These are phyloP conservation scores for Drosophila serrata DNA, from an alignment of 1,140 invertebrate genomes.

Conservation along the genomic window DNA sequence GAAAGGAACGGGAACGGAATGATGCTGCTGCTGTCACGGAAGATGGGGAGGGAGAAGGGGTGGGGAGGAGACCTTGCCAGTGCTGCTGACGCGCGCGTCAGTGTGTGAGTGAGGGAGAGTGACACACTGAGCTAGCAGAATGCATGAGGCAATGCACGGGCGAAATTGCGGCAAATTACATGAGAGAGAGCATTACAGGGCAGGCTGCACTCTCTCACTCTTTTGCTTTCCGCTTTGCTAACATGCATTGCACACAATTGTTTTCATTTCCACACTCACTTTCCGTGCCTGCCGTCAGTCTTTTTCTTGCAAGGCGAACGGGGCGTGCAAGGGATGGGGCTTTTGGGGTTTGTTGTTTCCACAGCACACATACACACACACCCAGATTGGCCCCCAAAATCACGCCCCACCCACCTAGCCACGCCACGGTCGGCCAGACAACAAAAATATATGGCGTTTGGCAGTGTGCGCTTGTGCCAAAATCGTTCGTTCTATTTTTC, in stretches of 20 bases:
- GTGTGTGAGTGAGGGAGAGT: conserved; percentile 32
- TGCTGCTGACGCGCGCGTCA: conserved; percentile 17
- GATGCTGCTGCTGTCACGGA: conserved; percentile 37
- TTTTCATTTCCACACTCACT: conserved; percentile 74
- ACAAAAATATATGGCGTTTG: conserved; percentile 55
- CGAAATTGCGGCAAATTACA: conserved; percentile 81
- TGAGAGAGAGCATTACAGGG: conserved; percentile 53
- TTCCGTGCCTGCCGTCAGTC: conserved; percentile 58
- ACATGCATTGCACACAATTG: conserved; percentile 58
- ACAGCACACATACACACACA: conserved; percentile 26
- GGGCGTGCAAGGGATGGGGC: conserved; percentile 1
- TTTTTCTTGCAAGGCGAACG: conserved; percentile 17
- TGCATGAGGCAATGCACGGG: conserved; percentile 57
- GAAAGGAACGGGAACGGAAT: conserved; percentile 49
- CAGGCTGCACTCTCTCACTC: conserved; percentile 50
- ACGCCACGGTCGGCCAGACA: conserved; percentile 56
- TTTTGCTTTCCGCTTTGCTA: conserved; percentile 43
- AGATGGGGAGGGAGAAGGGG: conserved; percentile 42
- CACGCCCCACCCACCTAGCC: conserved; percentile 75
- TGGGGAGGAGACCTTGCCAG: conserved; percentile 48
- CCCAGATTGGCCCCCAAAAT: conserved; percentile 75
- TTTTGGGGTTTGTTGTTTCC: conserved; percentile 55
- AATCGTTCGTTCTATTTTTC: conserved; percentile 84
- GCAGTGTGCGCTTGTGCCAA: conserved; percentile 80
- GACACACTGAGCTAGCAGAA: conserved; percentile 57